A percentile compares a stretch with the other conserved stretches of the same genome.
These are phyloP conservation scores for Catostomus latipinnis DNA, from an alignment of 2,797 vertebrate species.

Conservation along the genomic window DNA sequence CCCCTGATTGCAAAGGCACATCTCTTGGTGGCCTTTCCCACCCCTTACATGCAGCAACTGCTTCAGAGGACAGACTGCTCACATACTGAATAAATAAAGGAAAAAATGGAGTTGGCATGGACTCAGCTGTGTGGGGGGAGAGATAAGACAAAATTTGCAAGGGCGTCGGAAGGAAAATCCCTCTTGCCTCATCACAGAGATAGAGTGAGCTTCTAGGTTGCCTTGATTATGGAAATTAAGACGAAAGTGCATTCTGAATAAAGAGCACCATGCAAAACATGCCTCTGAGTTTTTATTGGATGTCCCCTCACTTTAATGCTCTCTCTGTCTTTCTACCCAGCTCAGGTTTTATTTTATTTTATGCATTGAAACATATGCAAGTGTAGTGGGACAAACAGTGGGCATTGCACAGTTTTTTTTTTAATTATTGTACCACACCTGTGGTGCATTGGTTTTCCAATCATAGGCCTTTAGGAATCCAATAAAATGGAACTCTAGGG, in stretches of 20 bases:
- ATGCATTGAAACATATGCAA: neutral
- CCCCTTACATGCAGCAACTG: slow-evolving; percentile 35
- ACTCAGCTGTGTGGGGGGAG: slow-evolving; percentile 45
- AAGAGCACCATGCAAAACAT: neutral
- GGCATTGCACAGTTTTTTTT: too few species aligned
- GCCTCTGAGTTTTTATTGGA: slow-evolving; percentile 1
- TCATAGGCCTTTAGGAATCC: too few species aligned
- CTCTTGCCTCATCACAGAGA: slow-evolving; percentile 35
- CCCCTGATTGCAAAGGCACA: slow-evolving; percentile 54
- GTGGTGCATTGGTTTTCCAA: too few species aligned
- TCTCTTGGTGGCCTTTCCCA: slow-evolving; percentile 49
- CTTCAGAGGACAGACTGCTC: slow-evolving; percentile 58
- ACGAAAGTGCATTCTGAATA: slow-evolving; percentile 14
- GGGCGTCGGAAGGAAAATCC: slow-evolving; percentile 56
- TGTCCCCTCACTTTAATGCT: neutral
- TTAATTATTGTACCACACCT: too few species aligned
- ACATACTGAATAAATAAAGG: slow-evolving; percentile 61
- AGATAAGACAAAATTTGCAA: slow-evolving; percentile 57
- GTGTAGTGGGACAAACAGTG: too few species aligned
- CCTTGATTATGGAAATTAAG: slow-evolving; percentile 39
- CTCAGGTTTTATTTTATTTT: neutral
- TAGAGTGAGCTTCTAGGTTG: slow-evolving; percentile 32
- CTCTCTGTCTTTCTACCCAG: neutral
- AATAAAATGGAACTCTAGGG: too few species aligned
- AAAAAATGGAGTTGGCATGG: slow-evolving; percentile 44